Evolutionary conservation across 2,888 invertebrate species (phyloP), one percentile per base, ranked within the genome.

Genomic region (Apoda limacodes): DNA sequence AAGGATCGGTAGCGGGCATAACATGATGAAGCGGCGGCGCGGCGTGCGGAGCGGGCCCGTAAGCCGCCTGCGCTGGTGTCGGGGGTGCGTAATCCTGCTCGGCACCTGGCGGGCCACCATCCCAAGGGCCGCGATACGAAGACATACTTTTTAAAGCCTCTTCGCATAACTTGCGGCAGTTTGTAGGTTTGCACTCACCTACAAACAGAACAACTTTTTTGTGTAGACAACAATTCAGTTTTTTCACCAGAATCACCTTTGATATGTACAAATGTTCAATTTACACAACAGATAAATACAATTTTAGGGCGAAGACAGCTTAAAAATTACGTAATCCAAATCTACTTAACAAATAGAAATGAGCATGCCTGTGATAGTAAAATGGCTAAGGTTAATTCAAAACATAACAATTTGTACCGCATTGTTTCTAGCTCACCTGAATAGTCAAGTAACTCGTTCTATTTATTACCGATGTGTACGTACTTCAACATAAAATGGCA

Each of bases 141-240:
- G 74, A 75, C 78, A 80, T 80, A 70, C 60, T 68, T 67, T 58
- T 48, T 60, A 53, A 52, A 58, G 60, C 59, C 59, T 62, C 69
- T 66, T 71, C 71, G 68, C 75, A 78, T 78, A 76, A 82, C 76
- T 70, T 78, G 82, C 71, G 62, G 81, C 78, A 76, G 78, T 80
- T 75, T 75, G 80, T 82, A 78, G 74, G 81, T 81, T 76, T 67
- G 78, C 72, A 76, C 78, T 78, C 80, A 85, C 85, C 85, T 85
- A 85, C 83, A 84, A 85, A 85, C 83, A 85, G 84, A 85, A 85
- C 68, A 85, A 85, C 85, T 85, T 78, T 83, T 83, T 74, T 84
- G 85, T 85, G 85, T 85, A 81, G 76, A 74, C 64, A 72, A 63
- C 78, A 70, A 70, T 55, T 76, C 75, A 67, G 60, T 54, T 52